phyloP scores from a whole-genome alignment of 2,113 vertebrate genomes.

The Paedocypris sp. region DNA sequence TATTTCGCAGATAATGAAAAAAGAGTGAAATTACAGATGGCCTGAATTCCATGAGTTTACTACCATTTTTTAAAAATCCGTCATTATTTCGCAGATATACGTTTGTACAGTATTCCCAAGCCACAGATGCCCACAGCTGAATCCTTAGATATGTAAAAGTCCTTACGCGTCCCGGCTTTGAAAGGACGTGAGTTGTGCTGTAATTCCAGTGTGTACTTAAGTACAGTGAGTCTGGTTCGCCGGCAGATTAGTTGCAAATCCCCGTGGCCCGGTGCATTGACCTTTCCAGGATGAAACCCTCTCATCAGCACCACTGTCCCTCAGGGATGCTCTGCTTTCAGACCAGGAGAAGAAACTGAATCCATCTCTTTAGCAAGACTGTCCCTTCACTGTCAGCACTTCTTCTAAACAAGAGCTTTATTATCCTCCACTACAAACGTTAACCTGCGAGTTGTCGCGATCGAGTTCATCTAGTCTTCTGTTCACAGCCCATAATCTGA shows the following conservation, averaged over 20 bases:
- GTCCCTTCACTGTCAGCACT: constrained; percentile 4
- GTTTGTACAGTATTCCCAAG: too few species aligned
- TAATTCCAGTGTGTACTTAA: constrained; percentile 6
- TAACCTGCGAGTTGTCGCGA: too few species aligned
- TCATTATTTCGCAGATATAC: too few species aligned
- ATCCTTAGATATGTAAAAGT: too few species aligned
- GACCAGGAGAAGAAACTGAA: constrained; percentile 22
- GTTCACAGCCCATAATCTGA: too few species aligned
- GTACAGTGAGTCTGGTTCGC: constrained; percentile 3
- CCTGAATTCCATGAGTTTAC: too few species aligned
- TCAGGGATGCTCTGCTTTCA: constrained; percentile 4
- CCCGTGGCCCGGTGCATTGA: constrained; percentile 2
- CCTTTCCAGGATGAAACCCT: neutral
- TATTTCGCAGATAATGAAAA: too few species aligned
- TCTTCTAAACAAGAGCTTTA: neutral
- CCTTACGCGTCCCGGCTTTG: neutral
- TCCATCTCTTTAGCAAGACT: neutral
- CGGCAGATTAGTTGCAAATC: neutral
- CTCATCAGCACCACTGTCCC: neutral
- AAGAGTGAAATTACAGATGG: too few species aligned
- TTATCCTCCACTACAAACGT: neutral
- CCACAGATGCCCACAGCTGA: too few species aligned
- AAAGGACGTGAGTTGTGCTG: neutral
- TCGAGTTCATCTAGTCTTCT: too few species aligned
- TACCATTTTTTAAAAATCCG: too few species aligned